Conservation (phyloP, 2,113 vertebrate species). For the Notarius lentiginosus region DNA sequence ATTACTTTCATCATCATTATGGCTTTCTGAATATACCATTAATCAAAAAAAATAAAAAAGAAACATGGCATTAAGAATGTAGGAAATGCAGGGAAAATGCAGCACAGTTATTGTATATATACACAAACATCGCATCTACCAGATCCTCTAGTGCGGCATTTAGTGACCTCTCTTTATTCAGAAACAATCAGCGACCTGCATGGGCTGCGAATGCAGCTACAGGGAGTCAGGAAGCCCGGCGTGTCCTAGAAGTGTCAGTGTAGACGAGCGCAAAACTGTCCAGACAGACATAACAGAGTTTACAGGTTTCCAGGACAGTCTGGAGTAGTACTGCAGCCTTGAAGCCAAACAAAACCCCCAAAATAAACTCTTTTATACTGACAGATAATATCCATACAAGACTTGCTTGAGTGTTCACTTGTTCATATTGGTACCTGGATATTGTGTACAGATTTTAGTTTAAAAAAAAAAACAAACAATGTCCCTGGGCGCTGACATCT, state of each 20-base stretch:
- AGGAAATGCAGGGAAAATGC: not conserved
- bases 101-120: not conserved
- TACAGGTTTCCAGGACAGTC: not conserved
- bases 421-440: no score
- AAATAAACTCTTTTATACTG: no score
- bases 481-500: no score
- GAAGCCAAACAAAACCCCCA: no score
- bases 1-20: constrained; percentile 35
- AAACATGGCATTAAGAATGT: not conserved
- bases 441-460: no score
- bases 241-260: not conserved
- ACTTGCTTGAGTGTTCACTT: no score
- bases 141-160: not conserved
- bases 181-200: not conserved
- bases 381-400: no score
- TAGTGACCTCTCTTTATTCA: constrained; percentile 20
- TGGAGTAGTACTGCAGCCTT: not conserved
- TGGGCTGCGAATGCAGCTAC: constrained; percentile 11
- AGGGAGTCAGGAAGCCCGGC: not conserved
- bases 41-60: not conserved
- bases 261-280: not conserved
- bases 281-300: not conserved
- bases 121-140: not conserved
- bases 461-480: no score
- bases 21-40: constrained; percentile 12